phyloP scores from a whole-genome alignment of 1,140 invertebrate genomes.

The Melanaphis sacchari region DNA sequence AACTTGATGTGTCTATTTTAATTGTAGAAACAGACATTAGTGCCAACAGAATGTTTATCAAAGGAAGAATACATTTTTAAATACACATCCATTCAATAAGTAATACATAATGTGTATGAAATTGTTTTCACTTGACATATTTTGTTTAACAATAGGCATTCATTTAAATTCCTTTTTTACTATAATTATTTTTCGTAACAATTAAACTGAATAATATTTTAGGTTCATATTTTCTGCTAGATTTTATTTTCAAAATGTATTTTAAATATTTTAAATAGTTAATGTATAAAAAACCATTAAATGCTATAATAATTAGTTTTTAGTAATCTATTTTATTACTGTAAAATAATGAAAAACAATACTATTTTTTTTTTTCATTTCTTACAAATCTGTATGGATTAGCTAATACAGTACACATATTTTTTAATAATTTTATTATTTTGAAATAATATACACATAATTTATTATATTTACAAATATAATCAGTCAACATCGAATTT shows the following conservation, averaged over 20 bases:
- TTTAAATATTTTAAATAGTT: background rate
- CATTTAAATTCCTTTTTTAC: background rate
- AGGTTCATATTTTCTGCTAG: background rate
- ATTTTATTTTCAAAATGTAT: background rate
- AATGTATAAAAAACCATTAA: background rate
- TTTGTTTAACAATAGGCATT: background rate
- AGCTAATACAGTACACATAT: no score
- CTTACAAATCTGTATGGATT: background rate
- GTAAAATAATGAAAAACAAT: background rate
- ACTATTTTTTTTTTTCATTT: background rate
- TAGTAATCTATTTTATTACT: background rate
- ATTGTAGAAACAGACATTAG: background rate
- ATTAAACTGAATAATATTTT: background rate
- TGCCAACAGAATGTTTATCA: background rate
- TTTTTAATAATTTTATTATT: background rate
- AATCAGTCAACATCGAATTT: background rate
- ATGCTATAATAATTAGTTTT: background rate
- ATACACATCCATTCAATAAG: background rate
- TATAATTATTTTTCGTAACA: background rate
- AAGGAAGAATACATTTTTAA: background rate
- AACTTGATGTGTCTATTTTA: background rate
- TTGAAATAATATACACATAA: background rate
- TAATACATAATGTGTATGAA: background rate
- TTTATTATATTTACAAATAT: background rate
- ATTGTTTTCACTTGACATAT: background rate